phyloP scores from a whole-genome alignment of 2,888 invertebrate species.

The Dichetophora obliterata region DNA sequence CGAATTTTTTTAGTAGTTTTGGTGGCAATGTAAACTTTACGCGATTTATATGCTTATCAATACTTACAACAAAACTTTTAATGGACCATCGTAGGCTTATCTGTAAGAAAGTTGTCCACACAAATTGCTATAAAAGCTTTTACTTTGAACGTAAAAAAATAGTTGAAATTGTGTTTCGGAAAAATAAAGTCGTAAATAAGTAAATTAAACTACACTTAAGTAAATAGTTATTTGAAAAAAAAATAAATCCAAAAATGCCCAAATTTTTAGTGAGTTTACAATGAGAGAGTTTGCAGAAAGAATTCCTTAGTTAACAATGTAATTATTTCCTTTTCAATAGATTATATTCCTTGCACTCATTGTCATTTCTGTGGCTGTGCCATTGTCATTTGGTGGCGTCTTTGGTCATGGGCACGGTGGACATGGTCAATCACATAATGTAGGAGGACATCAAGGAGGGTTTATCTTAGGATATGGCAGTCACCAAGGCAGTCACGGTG shows the following conservation, averaged over 20 bases:
- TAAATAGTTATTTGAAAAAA: not conserved
- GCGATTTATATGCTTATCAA: too few species aligned
- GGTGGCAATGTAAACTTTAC: too few species aligned
- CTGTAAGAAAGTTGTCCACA: not conserved
- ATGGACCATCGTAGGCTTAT: not conserved
- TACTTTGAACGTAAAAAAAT: too few species aligned
- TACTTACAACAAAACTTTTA: not conserved
- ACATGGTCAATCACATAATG: not conserved
- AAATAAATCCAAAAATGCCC: slow-evolving; percentile 7
- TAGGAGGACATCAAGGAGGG: not conserved
- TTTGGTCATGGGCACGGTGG: slow-evolving; percentile 15
- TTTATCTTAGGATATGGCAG: too few species aligned
- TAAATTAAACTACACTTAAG: too few species aligned
- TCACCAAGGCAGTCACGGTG: not conserved
- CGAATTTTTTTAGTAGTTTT: too few species aligned
- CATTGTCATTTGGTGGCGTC: not conserved
- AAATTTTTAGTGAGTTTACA: slow-evolving; percentile 23
- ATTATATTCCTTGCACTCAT: slow-evolving; percentile 18
- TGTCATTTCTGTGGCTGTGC: slow-evolving; percentile 18
- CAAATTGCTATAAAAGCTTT: slow-evolving; percentile 1
- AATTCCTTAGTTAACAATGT: not conserved
- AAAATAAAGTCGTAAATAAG: not conserved
- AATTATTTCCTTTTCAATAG: not conserved
- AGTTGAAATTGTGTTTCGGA: not conserved
- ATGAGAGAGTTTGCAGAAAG: not conserved